Conservation (phyloP, 2,113 vertebrate genomes). For the Spilogale gracilis region DNA sequence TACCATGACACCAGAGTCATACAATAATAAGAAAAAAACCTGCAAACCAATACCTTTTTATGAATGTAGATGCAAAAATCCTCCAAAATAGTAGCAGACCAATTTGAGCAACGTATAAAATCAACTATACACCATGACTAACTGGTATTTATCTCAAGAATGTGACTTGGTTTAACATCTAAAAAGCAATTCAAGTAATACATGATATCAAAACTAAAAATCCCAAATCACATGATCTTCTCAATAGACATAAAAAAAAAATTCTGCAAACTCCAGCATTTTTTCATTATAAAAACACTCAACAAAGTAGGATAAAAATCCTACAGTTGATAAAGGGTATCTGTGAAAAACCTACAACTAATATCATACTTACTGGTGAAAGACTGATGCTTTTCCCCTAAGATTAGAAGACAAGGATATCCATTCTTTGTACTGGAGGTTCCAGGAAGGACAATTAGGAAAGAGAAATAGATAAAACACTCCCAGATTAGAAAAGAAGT, state of each 20-base stretch:
- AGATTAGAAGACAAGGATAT: neutral
- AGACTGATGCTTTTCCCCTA: neutral
- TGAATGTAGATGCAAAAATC: neutral
- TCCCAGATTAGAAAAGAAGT: neutral
- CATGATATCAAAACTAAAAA: neutral
- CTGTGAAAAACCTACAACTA: neutral
- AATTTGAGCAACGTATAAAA: neutral
- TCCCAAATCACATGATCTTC: neutral
- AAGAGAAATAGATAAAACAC: neutral
- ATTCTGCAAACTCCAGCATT: neutral
- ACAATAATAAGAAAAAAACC: neutral
- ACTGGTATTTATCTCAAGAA: neutral
- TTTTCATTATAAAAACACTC: neutral
- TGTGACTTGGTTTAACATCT: neutral
- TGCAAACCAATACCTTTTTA: neutral
- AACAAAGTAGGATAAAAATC: neutral
- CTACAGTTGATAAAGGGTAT: neutral
- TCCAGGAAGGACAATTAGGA: neutral
- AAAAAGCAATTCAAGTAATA: neutral
- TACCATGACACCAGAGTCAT: neutral
- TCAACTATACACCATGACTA: neutral
- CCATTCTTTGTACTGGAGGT: neutral
- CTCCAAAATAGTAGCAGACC: neutral
- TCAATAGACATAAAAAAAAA: neutral
- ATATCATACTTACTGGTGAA: neutral